A percentile compares a stretch with the other conserved stretches of the same genome.
Evolutionary conservation across 2,888 invertebrate species (phyloP).

Genomic region (Leptinotarsa tumamoca): DNA sequence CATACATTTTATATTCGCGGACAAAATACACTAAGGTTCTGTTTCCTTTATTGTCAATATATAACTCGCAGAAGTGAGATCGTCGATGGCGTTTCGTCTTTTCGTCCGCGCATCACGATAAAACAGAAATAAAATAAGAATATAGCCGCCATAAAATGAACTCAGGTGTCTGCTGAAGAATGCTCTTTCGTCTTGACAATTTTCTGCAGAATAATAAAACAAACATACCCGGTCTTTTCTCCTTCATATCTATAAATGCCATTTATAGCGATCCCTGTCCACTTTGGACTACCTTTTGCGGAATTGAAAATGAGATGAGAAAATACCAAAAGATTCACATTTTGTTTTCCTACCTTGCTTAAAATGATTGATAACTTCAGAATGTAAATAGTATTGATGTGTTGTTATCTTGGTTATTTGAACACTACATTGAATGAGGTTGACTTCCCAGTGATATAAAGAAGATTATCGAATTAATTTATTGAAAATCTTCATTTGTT

Average conservation of each 20-base stretch:
- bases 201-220: slow-evolving; percentile 50
- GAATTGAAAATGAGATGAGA: neutral
- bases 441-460: too few relatives aligned
- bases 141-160: slow-evolving; percentile 59
- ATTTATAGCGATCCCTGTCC: slow-evolving; percentile 24
- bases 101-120: slow-evolving; percentile 55
- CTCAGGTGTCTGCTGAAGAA: slow-evolving; percentile 59
- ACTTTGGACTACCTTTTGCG: neutral
- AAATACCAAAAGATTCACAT: neutral
- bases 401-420: too few relatives aligned
- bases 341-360: too few relatives aligned
- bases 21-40: slow-evolving; percentile 64
- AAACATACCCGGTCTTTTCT: slow-evolving; percentile 42
- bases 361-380: too few relatives aligned
- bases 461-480: too few relatives aligned
- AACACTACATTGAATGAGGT: too few relatives aligned
- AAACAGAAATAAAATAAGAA: slow-evolving; percentile 61
- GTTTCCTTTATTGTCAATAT: slow-evolving; percentile 60
- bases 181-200: slow-evolving; percentile 44
- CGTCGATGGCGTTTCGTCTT: slow-evolving; percentile 46
- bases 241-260: slow-evolving; percentile 20
- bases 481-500: too few relatives aligned
- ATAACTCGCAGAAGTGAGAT: slow-evolving; percentile 49
- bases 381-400: too few relatives aligned
- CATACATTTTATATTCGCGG: slow-evolving; percentile 66